Base-by-base conservation (phyloP, 2,113 vertebrate species). In the Merops nubicus region DNA sequence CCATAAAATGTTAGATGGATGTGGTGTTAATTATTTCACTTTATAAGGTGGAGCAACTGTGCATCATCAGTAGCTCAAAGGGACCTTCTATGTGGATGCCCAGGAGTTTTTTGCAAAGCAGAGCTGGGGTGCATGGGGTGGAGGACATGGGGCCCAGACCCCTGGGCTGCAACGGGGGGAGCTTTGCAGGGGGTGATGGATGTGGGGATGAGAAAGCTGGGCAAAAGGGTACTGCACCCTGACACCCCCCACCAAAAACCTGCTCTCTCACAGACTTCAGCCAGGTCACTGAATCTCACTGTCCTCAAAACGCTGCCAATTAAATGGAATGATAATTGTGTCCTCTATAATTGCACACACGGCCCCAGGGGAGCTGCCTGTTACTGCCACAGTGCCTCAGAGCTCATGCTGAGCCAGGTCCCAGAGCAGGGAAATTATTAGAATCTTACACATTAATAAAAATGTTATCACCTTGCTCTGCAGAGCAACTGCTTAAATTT, bases 391-490 rank as follows among this genome's bases (percentile, higher is more conserved):
- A 48, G 54, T 57, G 76, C 64, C 84, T 64, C 40, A 29, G 65
- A 45, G 80, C 59, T 85, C 3, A 1, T 56, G 60, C 38, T 54
- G 48, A 87, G 91, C 40, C 86, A 78, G 80, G 56, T 93, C 84
- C 48, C 84, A 92, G 34, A 64, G 65, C 69, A 87, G 50, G 33
- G 57, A 91, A 89, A 93, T 93, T 91, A 93, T 78, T 82, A 91
- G 73, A 68, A 84, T 40, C 73, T 78, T 28, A 31, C 18, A 23
- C 60, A 56, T 89, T 78, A 96, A 94, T 94, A 93, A 93, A 96
- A 92, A 76, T 8, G 68, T 92, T 93, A 96, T 84, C 96, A 89
- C 83, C 88, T 92, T 38, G 40, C 53, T 89, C 93, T 22, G 31
- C 62, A 69, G 84, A 92, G 74, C 47, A 91, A 64, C 5, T 2